Evolutionary conservation across 2,797 vertebrate genomes (phyloP).

Genomic region (Tamandua tetradactyla): DNA sequence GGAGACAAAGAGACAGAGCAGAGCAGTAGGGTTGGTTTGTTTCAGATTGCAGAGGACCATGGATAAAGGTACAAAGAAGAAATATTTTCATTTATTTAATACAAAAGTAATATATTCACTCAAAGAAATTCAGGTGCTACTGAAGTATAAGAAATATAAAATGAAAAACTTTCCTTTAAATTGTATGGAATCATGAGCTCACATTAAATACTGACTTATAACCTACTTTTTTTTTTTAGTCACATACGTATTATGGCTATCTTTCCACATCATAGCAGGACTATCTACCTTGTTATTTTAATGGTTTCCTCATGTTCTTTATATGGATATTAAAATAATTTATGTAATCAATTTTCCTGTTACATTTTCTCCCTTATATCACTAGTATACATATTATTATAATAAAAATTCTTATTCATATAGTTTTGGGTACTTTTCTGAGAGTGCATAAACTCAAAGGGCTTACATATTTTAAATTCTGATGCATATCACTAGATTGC

Average conservation of each 20-base stretch:
- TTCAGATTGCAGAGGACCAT: too few relatives aligned
- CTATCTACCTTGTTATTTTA: neutral
- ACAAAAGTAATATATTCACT: neutral
- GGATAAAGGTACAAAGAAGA: neutral
- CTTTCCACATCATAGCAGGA: neutral
- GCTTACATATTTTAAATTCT: neutral
- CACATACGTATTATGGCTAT: neutral
- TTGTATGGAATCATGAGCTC: neutral
- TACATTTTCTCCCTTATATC: neutral
- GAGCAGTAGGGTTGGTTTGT: rapidly evolving
- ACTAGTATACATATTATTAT: neutral
- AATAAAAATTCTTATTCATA: neutral
- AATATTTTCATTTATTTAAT: neutral
- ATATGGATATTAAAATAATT: neutral
- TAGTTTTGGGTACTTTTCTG: neutral
- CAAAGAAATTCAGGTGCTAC: neutral
- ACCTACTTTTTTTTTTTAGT: neutral
- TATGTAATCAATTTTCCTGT: neutral
- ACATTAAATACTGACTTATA: neutral
- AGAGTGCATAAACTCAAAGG: neutral
- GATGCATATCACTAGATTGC: neutral
- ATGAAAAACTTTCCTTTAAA: neutral
- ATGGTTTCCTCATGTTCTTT: neutral
- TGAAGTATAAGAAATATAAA: neutral
- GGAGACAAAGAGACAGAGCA: neutral